A percentile compares a stretch with the other conserved stretches of the same genome.
These are phyloP conservation scores for Calidris pygmaea DNA, from an alignment of 2,113 vertebrate species.

Conservation along the genomic window DNA sequence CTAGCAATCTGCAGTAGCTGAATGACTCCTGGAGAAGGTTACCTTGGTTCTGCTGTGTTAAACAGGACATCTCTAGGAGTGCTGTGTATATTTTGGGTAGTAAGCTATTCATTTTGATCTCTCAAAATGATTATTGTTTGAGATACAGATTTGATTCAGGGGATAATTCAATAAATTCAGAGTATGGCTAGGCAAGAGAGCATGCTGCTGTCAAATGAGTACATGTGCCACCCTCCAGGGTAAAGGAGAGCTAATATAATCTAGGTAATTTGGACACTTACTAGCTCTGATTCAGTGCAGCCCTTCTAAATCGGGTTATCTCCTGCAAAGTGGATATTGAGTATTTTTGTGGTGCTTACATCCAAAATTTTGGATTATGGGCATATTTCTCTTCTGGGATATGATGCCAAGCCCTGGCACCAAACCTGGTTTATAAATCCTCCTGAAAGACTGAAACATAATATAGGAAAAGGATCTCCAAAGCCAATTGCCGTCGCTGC, in stretches of 20 bases:
- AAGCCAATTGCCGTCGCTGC: fast-evolving
- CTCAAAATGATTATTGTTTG: neutral
- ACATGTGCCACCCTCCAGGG: neutral
- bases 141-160: neutral
- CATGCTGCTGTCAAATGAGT: neutral
- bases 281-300: neutral
- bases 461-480: neutral
- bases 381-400: neutral
- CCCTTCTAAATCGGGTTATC: neutral
- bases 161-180: neutral
- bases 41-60: neutral
- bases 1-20: neutral
- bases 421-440: neutral
- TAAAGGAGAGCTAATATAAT: neutral
- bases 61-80: neutral
- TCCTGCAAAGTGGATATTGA: neutral
- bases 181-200: neutral
- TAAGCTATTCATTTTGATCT: neutral
- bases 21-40: neutral
- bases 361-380: neutral
- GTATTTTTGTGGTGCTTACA: neutral
- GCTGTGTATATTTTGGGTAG: neutral
- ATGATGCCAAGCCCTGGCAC: neutral
- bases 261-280: neutral
- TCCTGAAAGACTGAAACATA: neutral